Base-by-base conservation (phyloP, 1,140 invertebrate species). In the Camponotus floridanus region DNA sequence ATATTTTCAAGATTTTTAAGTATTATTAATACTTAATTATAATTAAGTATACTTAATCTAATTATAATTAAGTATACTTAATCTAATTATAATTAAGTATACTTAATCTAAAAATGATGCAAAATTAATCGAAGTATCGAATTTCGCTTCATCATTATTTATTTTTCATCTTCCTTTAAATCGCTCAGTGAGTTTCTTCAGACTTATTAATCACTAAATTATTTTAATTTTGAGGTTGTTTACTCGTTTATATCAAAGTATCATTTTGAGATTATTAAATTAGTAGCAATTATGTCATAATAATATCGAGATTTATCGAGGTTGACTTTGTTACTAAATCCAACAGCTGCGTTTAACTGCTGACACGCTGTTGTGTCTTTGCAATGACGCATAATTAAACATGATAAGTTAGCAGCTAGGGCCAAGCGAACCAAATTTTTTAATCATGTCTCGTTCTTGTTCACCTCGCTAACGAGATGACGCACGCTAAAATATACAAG, bases 321-420 rank as follows among this genome's bases (percentile, higher is more conserved):
- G 45, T 48, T 4, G 5, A 3, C 21, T 57, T 26, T 64, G 86
- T 73, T 78, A 26, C 51, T 83, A 45, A 74, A 76, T 31, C 13
- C 3, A 26, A 45, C 39, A 61, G 26, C 13, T 87, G 76, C 11
- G 9, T 21, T 81, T 74, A 57, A 5, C 18, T 36, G 51, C 8
- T 73, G 70, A 83, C 13, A 33, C 51, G 57, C 31, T 85, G 86
- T 88, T 87, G 13, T 80, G 86, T 80, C 86, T 80, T 31, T 21
- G 18, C 18, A 45, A 45, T 68, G 48, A 79, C 15, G 68, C 55
- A 51, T 55, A 86, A 80, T 73, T 68, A 86, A 79, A 85, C 61
- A 70, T 74, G 74, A 85, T 88, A 88, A 88, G 55, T 36, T 13
- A 85, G 36, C 39, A 85, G 36, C 39, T 55, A 39, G 65, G 26